phyloP scores from a whole-genome alignment of 2,113 vertebrate species.

The Heterotilapia buettikoferi region DNA sequence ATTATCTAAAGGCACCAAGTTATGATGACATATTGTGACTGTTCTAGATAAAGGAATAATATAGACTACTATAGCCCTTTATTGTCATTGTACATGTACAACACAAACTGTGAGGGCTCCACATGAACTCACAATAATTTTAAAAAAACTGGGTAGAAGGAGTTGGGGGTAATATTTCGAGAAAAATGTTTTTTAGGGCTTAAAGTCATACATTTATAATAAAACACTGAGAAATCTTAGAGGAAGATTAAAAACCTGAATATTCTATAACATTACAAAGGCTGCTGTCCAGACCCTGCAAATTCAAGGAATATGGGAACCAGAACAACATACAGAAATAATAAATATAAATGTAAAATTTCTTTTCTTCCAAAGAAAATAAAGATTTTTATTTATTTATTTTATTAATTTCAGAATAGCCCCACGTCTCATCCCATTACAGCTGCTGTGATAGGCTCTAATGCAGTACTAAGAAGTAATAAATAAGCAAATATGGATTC shows the following conservation, averaged over 20 bases:
- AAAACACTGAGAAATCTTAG: neutral
- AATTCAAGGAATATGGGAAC: neutral
- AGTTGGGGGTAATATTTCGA: neutral
- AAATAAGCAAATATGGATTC: neutral
- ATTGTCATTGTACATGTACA: neutral
- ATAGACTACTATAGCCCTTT: neutral
- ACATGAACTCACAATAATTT: neutral
- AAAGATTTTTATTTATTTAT: neutral
- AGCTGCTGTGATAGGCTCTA: neutral
- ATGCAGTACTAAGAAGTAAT: neutral
- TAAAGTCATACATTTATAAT: neutral
- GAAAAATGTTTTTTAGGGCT: neutral
- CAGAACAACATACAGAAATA: neutral
- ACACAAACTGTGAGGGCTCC: neutral
- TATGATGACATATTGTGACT: neutral
- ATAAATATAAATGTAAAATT: neutral
- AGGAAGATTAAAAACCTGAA: neutral
- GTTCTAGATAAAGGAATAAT: neutral
- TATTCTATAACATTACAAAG: neutral
- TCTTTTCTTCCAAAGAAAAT: neutral
- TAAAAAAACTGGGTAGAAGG: fast-evolving
- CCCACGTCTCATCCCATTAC: neutral
- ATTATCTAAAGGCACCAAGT: neutral
- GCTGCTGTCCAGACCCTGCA: neutral
- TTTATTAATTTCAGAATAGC: neutral